A percentile compares a stretch with the other conserved stretches of the same genome.
phyloP scores from a whole-genome alignment of 1,140 invertebrate species.

The Mactra quadrangularis region DNA sequence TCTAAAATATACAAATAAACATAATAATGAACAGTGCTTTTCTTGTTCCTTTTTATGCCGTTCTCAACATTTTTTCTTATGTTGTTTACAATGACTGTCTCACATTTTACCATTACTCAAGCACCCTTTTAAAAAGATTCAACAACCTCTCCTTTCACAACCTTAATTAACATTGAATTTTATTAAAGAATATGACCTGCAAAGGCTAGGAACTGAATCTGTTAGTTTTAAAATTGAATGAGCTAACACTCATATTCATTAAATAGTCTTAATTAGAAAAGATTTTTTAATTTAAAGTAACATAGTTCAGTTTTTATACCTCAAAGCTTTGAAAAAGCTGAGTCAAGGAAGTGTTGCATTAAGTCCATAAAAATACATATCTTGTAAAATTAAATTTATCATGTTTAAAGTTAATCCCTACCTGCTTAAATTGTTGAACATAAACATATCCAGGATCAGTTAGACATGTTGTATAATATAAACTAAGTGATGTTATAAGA shows the following conservation, averaged over 20 bases:
- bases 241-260: too few relatives aligned
- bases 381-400: too few relatives aligned
- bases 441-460: constrained; percentile 79
- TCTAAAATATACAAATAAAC: constrained; percentile 14
- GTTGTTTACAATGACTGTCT: neutral
- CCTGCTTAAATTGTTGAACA: constrained; percentile 22
- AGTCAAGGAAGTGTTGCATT: neutral
- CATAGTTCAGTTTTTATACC: neutral
- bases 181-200: neutral
- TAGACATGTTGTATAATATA: constrained; percentile 79
- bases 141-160: neutral
- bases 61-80: neutral
- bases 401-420: neutral
- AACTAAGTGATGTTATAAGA: constrained; percentile 70
- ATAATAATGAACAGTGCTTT: too few relatives aligned
- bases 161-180: neutral
- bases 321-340: neutral
- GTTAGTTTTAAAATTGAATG: too few relatives aligned
- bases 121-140: neutral
- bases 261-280: too few relatives aligned
- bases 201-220: too few relatives aligned
- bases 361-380: too few relatives aligned
- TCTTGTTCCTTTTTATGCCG: neutral
- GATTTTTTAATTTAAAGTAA: too few relatives aligned
- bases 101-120: neutral